Base-by-base conservation (phyloP, 2,797 vertebrate species). In the Karalla daura region DNA sequence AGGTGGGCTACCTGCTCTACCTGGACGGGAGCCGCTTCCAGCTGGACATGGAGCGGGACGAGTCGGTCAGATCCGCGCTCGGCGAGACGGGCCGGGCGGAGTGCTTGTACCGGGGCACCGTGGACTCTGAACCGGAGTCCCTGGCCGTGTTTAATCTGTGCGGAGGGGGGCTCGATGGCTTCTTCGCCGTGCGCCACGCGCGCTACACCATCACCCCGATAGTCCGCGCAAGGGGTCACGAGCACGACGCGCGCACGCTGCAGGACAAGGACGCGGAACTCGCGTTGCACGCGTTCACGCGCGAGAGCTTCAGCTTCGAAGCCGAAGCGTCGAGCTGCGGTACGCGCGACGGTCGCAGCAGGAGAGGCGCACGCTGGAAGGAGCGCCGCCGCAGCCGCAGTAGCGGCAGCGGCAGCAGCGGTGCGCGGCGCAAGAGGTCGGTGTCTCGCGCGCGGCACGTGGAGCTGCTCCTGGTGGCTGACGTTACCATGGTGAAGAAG, bases 381-480 rank as follows among this genome's bases (percentile, higher is more conserved):
- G 76, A 69, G 36, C 74, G 69, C 62, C 37, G 5, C 56, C 39
- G 49, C 12, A 70, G 28, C 6, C 68, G 40, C 28, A 47, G 69
- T 5, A 63, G 28, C 21, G 39, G 51, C 46, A 63, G 37, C 44
- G 49, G 39, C 25, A 63, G 41, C 12, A 33, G 40, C n/a, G 71
- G 60, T 7, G 56, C 82, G 47, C 88, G 95, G 61, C 88, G 81
- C 66, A 92, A 71, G 58, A 93, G 96, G 71, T 97, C 96, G 2
- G 88, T 97, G 3, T 98, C 96, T 3, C 91, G 95, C 76, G 94
- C 96, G 68, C 92, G 98, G 85, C 94, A 98, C 89, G 96, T 98
- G 93, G 96, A 98, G 92, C 95, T 99, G 71, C 95, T 98, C 23
- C 91, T 99, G 90, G 98, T 98, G 70, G 97, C 97, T 0, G 98